phyloP scores from a whole-genome alignment of 2,888 invertebrate species.

The Lasioglossum oenotherae region DNA sequence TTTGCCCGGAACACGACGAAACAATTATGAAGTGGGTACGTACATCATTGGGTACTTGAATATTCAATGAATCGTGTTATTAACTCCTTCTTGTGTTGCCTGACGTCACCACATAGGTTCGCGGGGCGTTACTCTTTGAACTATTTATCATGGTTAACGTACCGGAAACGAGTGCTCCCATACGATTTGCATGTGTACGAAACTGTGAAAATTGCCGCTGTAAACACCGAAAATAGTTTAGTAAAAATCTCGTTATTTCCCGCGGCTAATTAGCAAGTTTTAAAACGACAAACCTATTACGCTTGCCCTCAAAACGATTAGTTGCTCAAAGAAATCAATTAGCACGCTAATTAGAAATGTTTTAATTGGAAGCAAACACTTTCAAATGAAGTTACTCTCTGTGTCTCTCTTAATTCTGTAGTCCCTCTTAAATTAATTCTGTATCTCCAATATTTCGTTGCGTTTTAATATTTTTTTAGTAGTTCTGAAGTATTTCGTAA shows the following conservation, averaged over 20 bases:
- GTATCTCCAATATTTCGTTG: neutral
- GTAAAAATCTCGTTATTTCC: too few species aligned
- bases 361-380: neutral
- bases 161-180: constrained; percentile 18
- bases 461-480: neutral
- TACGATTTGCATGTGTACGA: constrained; percentile 22
- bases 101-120: constrained; percentile 48
- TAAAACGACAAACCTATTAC: neutral
- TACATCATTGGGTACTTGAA: constrained; percentile 67
- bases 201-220: constrained; percentile 22
- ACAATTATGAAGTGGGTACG: constrained; percentile 66
- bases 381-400: neutral
- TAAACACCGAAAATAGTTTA: constrained; percentile 6
- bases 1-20: constrained; percentile 53
- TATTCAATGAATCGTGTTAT: constrained; percentile 75
- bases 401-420: too few species aligned
- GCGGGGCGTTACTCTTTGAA: constrained; percentile 63
- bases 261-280: neutral
- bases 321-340: neutral
- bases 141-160: constrained; percentile 64
- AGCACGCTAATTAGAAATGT: neutral
- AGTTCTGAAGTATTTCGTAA: too few species aligned
- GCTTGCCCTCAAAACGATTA: neutral
- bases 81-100: constrained; percentile 64
- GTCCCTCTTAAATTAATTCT: too few species aligned